Base-by-base conservation (phyloP, 2,113 vertebrate species). In the Psilopsiagon aurifrons region DNA sequence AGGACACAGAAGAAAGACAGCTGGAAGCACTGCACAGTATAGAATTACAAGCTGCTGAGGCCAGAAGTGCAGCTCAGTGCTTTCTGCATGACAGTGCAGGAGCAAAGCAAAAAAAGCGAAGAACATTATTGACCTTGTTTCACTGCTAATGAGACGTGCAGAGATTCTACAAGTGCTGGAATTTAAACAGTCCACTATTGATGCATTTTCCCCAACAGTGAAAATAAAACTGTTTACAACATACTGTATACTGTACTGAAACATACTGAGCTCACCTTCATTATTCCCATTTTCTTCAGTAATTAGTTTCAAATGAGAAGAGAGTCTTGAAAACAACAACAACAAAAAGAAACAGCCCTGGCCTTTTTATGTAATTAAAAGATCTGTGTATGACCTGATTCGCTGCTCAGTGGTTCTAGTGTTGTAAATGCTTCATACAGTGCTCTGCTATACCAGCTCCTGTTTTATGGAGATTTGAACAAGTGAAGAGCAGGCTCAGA, bases 51-150 rank as follows among this genome's bases (percentile, higher is more conserved):
- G n/a, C 25, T 85, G 46, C 44, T 33, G 37, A 79, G 60, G 52
- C 39, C 80, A 46, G 47, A 91, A 51, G 20, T 16, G 47, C 59
- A 89, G 70, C 70, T 77, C 68, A 24, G 18, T 81, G n/a, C 41
- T 83, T 46, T 13, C 13, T 57, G 47, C 43, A 13, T 29, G 55
- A 78, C 44, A n/a, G 59, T 64, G 62, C 66, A 91, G 62, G 25
- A 74, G 64, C 35, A 81, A 82, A 92, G 52, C 11, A 64, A 85
- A 83, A 88, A 88, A 64, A 81, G 64, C 25, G 11, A 46, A 94
- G 60, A 79, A 88, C 54, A 52, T 91, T 91, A 93, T 14, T 96
- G 96, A 95, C 80, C 62, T 90, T 95, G 71, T 94, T 95, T 91
- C 69, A 23, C 81, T 82, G 51, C 77, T 95, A 95, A 94, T 92